phyloP scores from a whole-genome alignment of 1,140 invertebrate genomes.

The Cheumatopsyche charites region DNA sequence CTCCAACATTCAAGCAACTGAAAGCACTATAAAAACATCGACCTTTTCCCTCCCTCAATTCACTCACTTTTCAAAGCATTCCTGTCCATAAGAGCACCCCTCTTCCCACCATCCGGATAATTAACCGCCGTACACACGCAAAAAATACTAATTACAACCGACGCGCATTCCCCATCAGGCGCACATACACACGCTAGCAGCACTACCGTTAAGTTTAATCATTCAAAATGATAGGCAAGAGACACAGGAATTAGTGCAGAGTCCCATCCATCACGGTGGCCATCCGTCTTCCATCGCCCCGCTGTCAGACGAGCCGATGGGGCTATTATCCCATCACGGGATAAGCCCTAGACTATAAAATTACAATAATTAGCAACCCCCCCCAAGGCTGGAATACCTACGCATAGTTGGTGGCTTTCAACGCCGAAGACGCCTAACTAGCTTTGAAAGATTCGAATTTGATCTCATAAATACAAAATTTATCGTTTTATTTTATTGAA shows the following conservation, averaged over 20 bases:
- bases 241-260: constrained; percentile 38
- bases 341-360: constrained; percentile 35
- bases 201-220: constrained; percentile 41
- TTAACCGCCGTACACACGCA: neutral
- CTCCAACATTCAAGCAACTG: too few relatives aligned
- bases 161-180: neutral
- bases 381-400: neutral
- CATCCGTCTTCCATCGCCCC: constrained; percentile 47
- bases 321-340: constrained; percentile 44
- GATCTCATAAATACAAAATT: too few relatives aligned
- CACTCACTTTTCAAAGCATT: too few relatives aligned
- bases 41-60: too few relatives aligned
- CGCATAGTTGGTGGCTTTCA: neutral
- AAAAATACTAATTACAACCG: neutral
- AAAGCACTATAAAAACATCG: too few relatives aligned
- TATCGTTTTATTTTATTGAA: too few relatives aligned
- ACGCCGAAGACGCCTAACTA: too few relatives aligned
- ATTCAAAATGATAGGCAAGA: constrained; percentile 39
- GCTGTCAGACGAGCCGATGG: constrained; percentile 37
- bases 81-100: too few relatives aligned
- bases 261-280: constrained; percentile 43
- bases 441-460: too few relatives aligned
- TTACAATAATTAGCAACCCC: constrained; percentile 43
- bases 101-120: too few relatives aligned
- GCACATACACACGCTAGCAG: neutral